phyloP scores from a whole-genome alignment of 2,888 invertebrate species.

The Pheosia gnoma region DNA sequence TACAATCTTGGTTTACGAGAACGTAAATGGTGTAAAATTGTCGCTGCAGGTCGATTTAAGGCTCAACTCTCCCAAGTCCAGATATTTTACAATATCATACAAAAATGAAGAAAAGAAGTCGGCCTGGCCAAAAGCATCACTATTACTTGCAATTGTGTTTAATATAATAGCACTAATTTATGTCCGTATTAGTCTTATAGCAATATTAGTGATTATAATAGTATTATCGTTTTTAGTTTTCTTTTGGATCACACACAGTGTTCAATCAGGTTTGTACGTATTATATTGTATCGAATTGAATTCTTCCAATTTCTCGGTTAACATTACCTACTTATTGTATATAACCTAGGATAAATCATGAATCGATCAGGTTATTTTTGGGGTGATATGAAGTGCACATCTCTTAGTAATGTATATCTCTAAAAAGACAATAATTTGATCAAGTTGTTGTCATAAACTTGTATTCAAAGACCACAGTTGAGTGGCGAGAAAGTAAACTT shows the following conservation, averaged over 20 bases:
- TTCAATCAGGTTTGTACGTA: conserved; percentile 65
- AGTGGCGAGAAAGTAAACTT: too few relatives aligned
- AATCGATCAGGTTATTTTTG: too few relatives aligned
- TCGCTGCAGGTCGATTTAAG: conserved; percentile 55
- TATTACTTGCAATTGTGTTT: conserved; percentile 63
- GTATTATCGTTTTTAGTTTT: conserved; percentile 64
- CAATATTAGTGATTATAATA: conserved; percentile 60
- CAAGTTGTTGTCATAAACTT: too few relatives aligned
- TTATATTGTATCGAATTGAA: background rate
- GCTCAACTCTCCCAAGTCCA: conserved; percentile 58
- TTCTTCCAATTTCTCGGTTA: too few relatives aligned
- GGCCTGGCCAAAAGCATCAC: conserved; percentile 58
- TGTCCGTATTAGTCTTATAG: conserved; percentile 63
- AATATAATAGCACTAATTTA: conserved; percentile 64
- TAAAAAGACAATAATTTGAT: too few relatives aligned
- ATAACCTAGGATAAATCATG: too few relatives aligned
- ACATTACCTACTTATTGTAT: too few relatives aligned
- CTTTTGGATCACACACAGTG: conserved; percentile 76
- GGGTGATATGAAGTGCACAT: too few relatives aligned
- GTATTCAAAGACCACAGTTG: too few relatives aligned
- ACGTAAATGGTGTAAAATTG: conserved; percentile 71
- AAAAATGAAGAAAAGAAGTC: conserved; percentile 56
- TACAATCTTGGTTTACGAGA: conserved; percentile 45
- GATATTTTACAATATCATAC: conserved; percentile 67
- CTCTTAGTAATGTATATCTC: too few relatives aligned